Conservation (phyloP, 2,888 invertebrate species). For the Acanthosepion esculentum region DNA sequence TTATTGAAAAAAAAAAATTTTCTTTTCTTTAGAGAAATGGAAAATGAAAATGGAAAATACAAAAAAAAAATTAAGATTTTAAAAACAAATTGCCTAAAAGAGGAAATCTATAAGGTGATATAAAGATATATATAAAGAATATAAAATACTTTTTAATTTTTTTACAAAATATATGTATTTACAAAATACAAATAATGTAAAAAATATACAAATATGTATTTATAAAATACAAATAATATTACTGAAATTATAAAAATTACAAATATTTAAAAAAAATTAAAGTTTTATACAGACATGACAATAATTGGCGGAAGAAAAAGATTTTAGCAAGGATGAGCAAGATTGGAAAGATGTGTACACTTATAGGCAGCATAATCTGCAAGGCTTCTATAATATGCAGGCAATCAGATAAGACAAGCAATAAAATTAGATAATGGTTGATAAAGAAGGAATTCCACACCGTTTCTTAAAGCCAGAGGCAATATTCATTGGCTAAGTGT, state of each 20-base stretch:
- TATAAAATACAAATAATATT: background rate
- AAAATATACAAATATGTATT: background rate
- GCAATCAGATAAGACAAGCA: background rate
- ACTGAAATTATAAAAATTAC: background rate
- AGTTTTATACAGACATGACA: background rate
- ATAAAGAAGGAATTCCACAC: background rate
- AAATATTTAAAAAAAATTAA: background rate
- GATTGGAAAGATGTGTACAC: background rate
- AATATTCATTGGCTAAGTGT: background rate
- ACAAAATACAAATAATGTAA: background rate
- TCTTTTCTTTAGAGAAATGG: background rate
- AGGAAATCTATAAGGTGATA: background rate
- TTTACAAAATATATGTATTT: too few relatives aligned
- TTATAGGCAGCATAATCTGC: background rate
- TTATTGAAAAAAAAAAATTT: background rate
- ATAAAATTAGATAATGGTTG: slow-evolving; percentile 6
- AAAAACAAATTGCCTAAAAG: background rate
- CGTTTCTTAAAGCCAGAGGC: background rate
- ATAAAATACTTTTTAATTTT: background rate
- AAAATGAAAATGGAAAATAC: too few relatives aligned
- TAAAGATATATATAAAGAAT: background rate
- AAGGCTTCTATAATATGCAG: background rate
- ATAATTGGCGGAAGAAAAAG: background rate
- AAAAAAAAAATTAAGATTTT: too few relatives aligned
- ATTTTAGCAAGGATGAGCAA: background rate